A percentile compares a stretch with the other conserved stretches of the same genome.
These are phyloP conservation scores for Formica selysi DNA, from an alignment of 1,140 invertebrate species.

Conservation along the genomic window DNA sequence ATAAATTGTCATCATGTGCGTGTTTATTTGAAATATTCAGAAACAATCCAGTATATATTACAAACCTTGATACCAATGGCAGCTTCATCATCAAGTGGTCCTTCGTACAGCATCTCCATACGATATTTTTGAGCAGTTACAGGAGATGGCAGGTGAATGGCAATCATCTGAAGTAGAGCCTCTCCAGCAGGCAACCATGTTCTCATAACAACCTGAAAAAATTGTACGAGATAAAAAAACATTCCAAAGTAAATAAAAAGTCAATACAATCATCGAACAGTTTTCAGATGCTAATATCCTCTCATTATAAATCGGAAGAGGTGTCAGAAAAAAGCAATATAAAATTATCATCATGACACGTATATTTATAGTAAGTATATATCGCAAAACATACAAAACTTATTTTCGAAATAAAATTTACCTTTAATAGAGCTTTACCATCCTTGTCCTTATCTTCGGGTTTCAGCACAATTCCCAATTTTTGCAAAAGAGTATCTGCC, in stretches of 20 bases:
- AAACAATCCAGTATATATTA: conserved; percentile 34
- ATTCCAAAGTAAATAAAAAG: conserved; percentile 6
- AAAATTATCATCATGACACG: conserved; percentile 80
- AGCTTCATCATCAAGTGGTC: conserved; percentile 98
- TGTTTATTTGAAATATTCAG: neutral
- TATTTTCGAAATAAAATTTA: conserved; percentile 61
- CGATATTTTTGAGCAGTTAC: conserved; percentile 99
- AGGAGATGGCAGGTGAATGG: conserved; percentile 99
- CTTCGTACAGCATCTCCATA: conserved; percentile 99
- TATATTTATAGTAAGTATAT: neutral
- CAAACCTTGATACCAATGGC: conserved; percentile 94
- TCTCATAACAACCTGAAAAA: conserved; percentile 95
- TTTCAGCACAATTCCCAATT: conserved; percentile 96
- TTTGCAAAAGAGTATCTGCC: conserved; percentile 93
- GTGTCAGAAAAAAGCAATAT: conserved; percentile 83
- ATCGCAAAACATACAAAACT: neutral
- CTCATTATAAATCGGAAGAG: conserved; percentile 84
- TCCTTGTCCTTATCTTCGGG: conserved; percentile 98
- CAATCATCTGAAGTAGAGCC: conserved; percentile 99
- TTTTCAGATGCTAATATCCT: conserved; percentile 73
- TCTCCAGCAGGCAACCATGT: conserved; percentile 99
- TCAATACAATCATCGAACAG: neutral
- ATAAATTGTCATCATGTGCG: conserved; percentile 81
- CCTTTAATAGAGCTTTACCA: conserved; percentile 95
- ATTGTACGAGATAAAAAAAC: neutral